Percentiles rank a stretch among this genome's conserved stretches.
Conservation (phyloP, 2,113 vertebrate genomes). For the Dolichallabes microphthalmus region DNA sequence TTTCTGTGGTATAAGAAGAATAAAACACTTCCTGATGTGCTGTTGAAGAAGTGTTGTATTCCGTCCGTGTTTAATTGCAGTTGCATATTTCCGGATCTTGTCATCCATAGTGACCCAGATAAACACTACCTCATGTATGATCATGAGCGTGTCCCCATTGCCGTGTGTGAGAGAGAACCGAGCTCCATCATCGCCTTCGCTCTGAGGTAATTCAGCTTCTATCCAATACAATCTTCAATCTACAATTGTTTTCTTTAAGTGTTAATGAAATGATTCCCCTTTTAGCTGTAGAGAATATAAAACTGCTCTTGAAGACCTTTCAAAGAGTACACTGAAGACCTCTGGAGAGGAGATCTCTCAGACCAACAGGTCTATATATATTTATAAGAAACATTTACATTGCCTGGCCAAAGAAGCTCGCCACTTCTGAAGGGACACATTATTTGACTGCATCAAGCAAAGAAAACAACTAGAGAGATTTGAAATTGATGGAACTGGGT, state of each 20-base stretch:
- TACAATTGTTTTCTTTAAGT: not conserved
- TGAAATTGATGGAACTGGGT: no score
- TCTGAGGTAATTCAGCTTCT: conserved; percentile 80
- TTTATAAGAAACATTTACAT: not conserved
- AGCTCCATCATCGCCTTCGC: conserved; percentile 99
- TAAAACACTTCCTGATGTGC: not conserved
- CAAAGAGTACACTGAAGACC: conserved; percentile 74
- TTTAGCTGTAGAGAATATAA: conserved; percentile 95
- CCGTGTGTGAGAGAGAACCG: conserved; percentile 94
- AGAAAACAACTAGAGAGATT: no score
- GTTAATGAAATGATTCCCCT: not conserved
- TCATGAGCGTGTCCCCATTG: conserved; percentile 94
- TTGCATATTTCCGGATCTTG: not conserved
- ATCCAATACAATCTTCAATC: not conserved
- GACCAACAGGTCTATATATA: conserved; percentile 62
- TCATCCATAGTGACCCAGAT: conserved; percentile 85
- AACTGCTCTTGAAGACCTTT: conserved; percentile 89
- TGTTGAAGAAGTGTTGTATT: not conserved
- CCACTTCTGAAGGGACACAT: no score
- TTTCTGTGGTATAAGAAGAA: not conserved
- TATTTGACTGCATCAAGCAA: no score
- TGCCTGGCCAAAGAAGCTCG: no score
- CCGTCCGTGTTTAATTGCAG: not conserved
- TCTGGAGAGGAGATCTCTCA: conserved; percentile 79
- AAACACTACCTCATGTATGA: conserved; percentile 98